These are phyloP conservation scores for Chelmon rostratus DNA, from an alignment of 2,797 vertebrate species.

Conservation along the genomic window DNA sequence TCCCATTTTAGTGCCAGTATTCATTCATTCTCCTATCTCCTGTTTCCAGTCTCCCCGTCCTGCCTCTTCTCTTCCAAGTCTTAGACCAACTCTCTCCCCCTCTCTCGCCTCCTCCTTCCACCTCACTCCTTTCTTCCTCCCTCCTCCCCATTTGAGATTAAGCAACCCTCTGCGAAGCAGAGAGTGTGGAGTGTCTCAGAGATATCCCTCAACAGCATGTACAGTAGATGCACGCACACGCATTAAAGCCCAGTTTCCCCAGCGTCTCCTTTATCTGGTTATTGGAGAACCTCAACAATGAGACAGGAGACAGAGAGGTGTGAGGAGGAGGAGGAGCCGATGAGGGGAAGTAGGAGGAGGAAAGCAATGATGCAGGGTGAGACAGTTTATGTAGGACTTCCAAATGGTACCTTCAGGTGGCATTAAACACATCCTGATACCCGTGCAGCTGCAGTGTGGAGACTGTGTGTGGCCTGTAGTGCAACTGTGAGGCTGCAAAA, in stretches of 20 bases:
- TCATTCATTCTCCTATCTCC: constrained; percentile 63
- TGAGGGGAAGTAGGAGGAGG: constrained; percentile 51
- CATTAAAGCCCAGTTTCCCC: constrained; percentile 53
- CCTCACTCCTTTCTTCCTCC: constrained; percentile 37
- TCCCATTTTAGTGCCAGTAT: constrained; percentile 52
- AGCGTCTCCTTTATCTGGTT: constrained; percentile 73
- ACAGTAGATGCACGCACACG: constrained; percentile 25
- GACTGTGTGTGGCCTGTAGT: neutral
- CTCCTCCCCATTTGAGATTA: constrained; percentile 49
- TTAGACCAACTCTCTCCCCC: constrained; percentile 40
- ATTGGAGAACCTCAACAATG: constrained; percentile 77
- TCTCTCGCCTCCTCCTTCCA: constrained; percentile 13
- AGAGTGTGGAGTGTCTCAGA: constrained; percentile 52
- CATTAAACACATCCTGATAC: constrained; percentile 40
- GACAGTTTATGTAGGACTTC: constrained; percentile 67
- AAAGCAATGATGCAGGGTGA: constrained; percentile 64
- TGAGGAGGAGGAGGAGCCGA: constrained; percentile 52
- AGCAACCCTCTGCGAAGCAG: constrained; percentile 45
- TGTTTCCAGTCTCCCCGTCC: constrained; percentile 54
- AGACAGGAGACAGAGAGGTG: constrained; percentile 58
- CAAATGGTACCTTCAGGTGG: constrained; percentile 68
- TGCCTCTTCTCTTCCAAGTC: constrained; percentile 54
- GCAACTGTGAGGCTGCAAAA: neutral
- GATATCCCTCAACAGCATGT: constrained; percentile 35
- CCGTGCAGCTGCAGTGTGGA: constrained; percentile 14